Conservation (phyloP, 1,140 invertebrate genomes). For the Lamellibrachia luymesi region DNA sequence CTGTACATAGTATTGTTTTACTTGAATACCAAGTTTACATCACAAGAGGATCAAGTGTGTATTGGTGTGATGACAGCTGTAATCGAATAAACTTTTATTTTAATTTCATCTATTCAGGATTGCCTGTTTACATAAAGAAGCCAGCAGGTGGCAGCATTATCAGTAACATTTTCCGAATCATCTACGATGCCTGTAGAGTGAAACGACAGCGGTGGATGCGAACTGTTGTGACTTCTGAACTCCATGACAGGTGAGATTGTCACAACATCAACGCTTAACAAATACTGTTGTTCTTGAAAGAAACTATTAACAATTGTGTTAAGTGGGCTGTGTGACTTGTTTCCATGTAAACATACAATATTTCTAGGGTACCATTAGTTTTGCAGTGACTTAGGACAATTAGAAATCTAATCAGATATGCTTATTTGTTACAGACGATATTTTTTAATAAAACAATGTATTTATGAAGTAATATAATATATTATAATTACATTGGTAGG, state of each 20-base stretch:
- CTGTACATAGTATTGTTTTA: background rate
- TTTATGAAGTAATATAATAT: too few species aligned
- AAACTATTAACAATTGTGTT: too few species aligned
- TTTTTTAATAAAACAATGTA: too few species aligned
- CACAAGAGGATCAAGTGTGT: background rate
- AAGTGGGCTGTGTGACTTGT: too few species aligned
- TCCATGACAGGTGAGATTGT: background rate
- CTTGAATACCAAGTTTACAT: background rate
- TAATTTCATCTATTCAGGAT: slow-evolving; percentile 20
- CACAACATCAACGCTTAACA: background rate
- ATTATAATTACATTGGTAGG: too few species aligned
- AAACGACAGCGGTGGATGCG: background rate
- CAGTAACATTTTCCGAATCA: slow-evolving; percentile 56
- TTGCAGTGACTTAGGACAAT: too few species aligned
- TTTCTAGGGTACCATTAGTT: too few species aligned
- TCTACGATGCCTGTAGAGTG: slow-evolving; percentile 51
- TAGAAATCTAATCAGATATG: too few species aligned
- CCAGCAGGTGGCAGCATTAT: slow-evolving; percentile 54
- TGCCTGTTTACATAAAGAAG: slow-evolving; percentile 34
- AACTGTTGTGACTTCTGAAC: background rate
- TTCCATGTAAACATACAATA: too few species aligned
- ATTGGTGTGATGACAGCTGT: background rate
- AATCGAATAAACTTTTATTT: background rate
- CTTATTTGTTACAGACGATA: too few species aligned
- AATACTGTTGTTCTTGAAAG: too few species aligned